Conservation (phyloP, 2,113 vertebrate genomes). For the Vimba vimba region DNA sequence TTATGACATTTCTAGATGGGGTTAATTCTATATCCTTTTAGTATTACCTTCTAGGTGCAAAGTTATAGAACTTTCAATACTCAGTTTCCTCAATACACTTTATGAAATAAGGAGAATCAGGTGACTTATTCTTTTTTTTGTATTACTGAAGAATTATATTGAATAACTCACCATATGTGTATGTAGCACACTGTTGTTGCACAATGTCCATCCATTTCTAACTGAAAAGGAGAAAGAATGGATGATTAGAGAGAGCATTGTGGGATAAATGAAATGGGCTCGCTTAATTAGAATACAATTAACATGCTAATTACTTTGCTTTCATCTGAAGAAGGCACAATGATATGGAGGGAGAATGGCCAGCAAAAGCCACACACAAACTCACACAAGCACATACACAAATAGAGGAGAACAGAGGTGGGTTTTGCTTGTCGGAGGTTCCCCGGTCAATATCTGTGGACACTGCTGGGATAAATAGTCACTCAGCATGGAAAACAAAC, state of each 20-base stretch:
- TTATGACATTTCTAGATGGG: not conserved
- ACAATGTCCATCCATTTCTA: constrained; percentile 37
- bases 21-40: not conserved
- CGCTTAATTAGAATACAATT: constrained; percentile 57
- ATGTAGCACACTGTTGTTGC: not conserved
- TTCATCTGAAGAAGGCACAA: constrained; percentile 45
- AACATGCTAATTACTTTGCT: constrained; percentile 56
- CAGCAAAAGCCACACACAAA: constrained; percentile 3
- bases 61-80: not conserved
- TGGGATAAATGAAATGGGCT: constrained; percentile 46
- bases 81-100: not conserved
- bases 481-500: constrained; percentile 22
- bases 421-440: constrained; percentile 8
- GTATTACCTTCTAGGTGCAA: not conserved
- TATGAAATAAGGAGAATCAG: not conserved
- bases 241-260: constrained; percentile 36
- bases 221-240: constrained; percentile 9
- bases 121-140: not conserved
- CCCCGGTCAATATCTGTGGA: constrained; percentile 3
- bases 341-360: constrained; percentile 39
- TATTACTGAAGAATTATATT: not conserved
- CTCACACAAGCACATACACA: constrained; percentile 31
- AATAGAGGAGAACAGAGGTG: not conserved
- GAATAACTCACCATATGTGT: constrained; percentile 54
- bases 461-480: constrained; percentile 38